Evolutionary conservation across 2,113 vertebrate species (phyloP).

Genomic region (Lucifuga dentata): DNA sequence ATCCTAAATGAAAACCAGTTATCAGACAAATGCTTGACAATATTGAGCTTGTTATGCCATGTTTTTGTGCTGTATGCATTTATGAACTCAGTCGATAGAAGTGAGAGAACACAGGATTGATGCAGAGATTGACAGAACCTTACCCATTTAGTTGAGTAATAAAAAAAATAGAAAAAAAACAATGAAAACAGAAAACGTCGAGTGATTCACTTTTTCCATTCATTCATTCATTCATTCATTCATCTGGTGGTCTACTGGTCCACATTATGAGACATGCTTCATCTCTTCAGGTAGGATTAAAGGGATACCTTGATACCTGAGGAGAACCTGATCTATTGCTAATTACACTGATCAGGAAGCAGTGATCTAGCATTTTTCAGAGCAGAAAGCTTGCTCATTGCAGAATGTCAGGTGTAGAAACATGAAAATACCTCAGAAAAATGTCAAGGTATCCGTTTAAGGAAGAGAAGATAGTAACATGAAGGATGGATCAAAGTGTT

Average conservation of each 20-base stretch:
- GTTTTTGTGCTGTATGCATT: too few species aligned
- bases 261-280: constrained; percentile 17
- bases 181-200: constrained; percentile 53
- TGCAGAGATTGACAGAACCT: too few species aligned
- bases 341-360: neutral
- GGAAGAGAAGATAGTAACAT: constrained; percentile 14
- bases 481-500: constrained; percentile 37
- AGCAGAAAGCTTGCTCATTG: too few species aligned
- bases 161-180: constrained; percentile 14
- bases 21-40: neutral
- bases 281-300: constrained; percentile 9
- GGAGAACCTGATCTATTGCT: neutral
- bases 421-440: constrained; percentile 2
- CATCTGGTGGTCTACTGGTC: constrained; percentile 45
- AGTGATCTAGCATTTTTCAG: neutral
- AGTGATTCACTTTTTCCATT: constrained; percentile 15
- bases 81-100: too few species aligned
- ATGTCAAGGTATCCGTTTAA: constrained; percentile 42
- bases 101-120: neutral
- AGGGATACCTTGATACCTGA: constrained; percentile 14
- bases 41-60: too few species aligned
- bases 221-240: constrained; percentile 56
- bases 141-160: neutral
- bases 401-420: neutral
- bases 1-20: neutral